These are phyloP conservation scores for Zootoca vivipara DNA, from an alignment of 2,113 vertebrate genomes.

Conservation along the genomic window DNA sequence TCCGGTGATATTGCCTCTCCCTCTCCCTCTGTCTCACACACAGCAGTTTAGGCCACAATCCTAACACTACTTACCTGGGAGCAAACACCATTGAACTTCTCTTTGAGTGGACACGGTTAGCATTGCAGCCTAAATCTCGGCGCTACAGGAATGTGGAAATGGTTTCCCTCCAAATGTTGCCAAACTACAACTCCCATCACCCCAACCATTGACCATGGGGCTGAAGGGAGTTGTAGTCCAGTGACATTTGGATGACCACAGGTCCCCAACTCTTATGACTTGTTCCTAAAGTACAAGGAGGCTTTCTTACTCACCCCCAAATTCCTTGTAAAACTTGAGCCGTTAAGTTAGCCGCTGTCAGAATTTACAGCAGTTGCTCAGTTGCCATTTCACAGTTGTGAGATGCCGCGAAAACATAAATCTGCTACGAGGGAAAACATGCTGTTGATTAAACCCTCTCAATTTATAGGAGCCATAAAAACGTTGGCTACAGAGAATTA, in stretches of 20 bases:
- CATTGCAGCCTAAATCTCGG: too few species aligned
- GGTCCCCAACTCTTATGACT: background rate
- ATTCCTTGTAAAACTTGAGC: too few species aligned
- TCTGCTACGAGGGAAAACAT: background rate
- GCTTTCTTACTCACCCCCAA: background rate
- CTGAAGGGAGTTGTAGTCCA: too few species aligned
- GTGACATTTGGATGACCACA: too few species aligned
- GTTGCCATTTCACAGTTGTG: background rate
- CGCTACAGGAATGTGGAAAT: too few species aligned
- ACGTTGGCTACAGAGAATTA: background rate
- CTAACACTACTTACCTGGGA: too few species aligned
- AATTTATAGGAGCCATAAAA: slow-evolving; percentile 3
- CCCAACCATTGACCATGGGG: too few species aligned
- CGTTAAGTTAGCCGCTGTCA: background rate
- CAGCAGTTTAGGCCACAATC: background rate
- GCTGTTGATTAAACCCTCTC: background rate
- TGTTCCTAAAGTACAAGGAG: background rate
- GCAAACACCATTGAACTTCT: too few species aligned
- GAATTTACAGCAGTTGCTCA: background rate
- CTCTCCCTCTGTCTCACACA: background rate
- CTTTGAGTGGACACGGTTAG: too few species aligned
- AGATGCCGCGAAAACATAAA: background rate
- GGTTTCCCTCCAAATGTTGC: too few species aligned
- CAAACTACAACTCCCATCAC: too few species aligned
- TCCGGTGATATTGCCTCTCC: background rate